Base-by-base conservation (phyloP, 30 jellyfish, hydroid and myxozoan genomes). In the Chrysaora quinquecirrha region DNA sequence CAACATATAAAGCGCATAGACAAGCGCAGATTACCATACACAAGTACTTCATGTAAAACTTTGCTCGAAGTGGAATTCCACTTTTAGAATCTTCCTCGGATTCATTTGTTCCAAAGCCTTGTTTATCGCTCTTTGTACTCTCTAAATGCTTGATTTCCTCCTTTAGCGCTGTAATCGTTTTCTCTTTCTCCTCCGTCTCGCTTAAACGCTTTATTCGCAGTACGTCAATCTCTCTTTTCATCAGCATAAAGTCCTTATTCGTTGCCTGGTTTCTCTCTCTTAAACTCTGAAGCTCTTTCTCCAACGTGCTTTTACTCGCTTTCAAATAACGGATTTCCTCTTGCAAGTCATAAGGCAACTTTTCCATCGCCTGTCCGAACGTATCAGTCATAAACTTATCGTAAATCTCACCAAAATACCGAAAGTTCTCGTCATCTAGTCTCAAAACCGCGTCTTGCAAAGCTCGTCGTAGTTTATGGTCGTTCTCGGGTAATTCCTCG, bases 161-260 rank as follows among this genome's bases (percentile, higher is more conserved):
- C 63, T 82, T 69, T 73, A 82, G 32, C 0, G 48, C 23, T 20
- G 29, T 75, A 12, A 82, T 70, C 27, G 3, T 20, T 25, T 52
- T 56, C 19, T 70, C 73, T n/a, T 69, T 82, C 20, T 23, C 85
- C 24, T 49, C 92, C 2, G 48, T 75, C 28, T 82, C 92, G 30
- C 56, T 76, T 6, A 71, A 27, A 24, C 92, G 62, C 58, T 70
- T 82, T 32, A 38, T 12, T 33, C 80, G 63, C 68, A 82, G 9
- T 16, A 33, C 46, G 16, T 82, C 92, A 27, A 82, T 58, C 29
- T 82, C 92, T 33, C 80, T 71, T 49, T 82, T 82, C 85, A 82
- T 65, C 79, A 32, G 27, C 58, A 66, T 34, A 48, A 49, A 82
- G 2, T 71, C 84, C 0, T 31, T n/a, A 61, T 54, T 34, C 1